phyloP scores from a whole-genome alignment of 1,140 invertebrate species.

The Hermatobates lingyangjiaoensis region DNA sequence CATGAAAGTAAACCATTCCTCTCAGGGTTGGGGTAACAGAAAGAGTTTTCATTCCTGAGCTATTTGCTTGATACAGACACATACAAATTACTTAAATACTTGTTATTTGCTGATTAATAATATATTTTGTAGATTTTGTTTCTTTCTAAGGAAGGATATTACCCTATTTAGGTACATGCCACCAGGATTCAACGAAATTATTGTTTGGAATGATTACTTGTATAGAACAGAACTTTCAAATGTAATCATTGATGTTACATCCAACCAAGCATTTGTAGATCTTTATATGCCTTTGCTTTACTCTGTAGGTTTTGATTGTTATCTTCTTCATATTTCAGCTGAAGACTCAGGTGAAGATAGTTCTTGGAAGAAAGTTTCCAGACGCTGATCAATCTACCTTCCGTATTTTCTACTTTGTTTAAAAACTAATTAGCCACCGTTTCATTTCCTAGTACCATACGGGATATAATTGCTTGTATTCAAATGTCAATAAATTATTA shows the following conservation, averaged over 20 bases:
- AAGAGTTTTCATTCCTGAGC: no score
- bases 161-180: not conserved
- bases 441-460: no score
- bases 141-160: not conserved
- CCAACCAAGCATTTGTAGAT: not conserved
- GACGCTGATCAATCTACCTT: no score
- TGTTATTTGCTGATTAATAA: no score
- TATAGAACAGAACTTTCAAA: not conserved
- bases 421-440: no score
- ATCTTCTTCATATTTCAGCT: slow-evolving; percentile 4
- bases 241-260: not conserved
- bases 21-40: no score
- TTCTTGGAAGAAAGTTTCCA: slow-evolving; percentile 9
- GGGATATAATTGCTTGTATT: no score
- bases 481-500: no score
- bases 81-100: no score
- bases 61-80: no score
- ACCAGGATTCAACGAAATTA: not conserved
- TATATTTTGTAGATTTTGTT: not conserved
- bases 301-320: not conserved
- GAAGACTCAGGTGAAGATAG: slow-evolving; percentile 12
- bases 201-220: not conserved
- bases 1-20: no score
- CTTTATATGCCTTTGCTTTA: not conserved
- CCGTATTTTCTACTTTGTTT: no score